These are phyloP conservation scores for Andrena chrysosceles DNA, from an alignment of 2,888 invertebrate species.

Conservation along the genomic window DNA sequence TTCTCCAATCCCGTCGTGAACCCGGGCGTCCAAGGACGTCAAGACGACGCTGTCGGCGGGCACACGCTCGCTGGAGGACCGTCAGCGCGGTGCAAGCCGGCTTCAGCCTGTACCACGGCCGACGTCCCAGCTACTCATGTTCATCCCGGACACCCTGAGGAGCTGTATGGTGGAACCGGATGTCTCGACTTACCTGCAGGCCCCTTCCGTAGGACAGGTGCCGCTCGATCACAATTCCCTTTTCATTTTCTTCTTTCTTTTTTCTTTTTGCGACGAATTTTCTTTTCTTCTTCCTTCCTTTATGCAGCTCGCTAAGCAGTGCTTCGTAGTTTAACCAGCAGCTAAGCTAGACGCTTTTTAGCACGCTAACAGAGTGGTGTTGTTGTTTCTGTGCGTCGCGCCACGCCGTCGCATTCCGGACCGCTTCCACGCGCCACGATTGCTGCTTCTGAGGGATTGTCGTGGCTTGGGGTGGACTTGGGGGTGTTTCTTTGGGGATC, in stretches of 20 bases:
- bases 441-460: neutral
- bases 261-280: neutral
- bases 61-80: constrained; percentile 53
- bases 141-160: constrained; percentile 96
- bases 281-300: neutral
- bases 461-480: neutral
- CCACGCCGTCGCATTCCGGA: neutral
- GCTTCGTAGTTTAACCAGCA: neutral
- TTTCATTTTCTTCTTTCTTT: neutral
- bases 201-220: constrained; percentile 98
- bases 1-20: constrained; percentile 5
- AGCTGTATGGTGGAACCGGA: constrained; percentile 98
- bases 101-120: constrained; percentile 75
- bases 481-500: neutral
- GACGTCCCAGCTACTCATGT: constrained; percentile 88
- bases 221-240: constrained; percentile 66
- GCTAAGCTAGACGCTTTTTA: neutral
- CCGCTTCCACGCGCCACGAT: neutral
- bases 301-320: neutral
- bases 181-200: constrained; percentile 97
- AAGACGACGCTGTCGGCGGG: constrained; percentile 55
- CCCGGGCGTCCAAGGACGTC: constrained; percentile 38
- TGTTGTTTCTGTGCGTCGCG: neutral
- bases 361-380: neutral
- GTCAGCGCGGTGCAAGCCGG: constrained; percentile 68